phyloP scores from a whole-genome alignment of 1,140 invertebrate genomes.

The Microplitis demolitor region DNA sequence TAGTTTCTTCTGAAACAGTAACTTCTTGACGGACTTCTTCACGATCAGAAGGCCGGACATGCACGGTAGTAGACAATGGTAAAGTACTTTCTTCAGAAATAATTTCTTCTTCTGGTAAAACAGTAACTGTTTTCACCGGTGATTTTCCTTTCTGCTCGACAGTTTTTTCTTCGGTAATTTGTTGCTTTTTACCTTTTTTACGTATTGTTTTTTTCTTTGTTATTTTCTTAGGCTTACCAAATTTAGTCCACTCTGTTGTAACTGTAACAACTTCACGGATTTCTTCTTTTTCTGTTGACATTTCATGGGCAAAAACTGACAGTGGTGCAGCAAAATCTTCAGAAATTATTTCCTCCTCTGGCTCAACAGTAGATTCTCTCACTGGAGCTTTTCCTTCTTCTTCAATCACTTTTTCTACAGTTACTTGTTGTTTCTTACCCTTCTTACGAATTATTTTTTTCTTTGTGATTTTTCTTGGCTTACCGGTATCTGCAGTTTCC shows the following conservation, averaged over 20 bases:
- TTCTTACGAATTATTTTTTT: slow-evolving; percentile 25
- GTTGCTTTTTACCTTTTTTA: slow-evolving; percentile 49
- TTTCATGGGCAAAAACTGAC: background rate
- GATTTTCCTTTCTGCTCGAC: slow-evolving; percentile 58
- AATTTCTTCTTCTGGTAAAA: slow-evolving; percentile 22
- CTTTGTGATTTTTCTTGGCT: slow-evolving; percentile 26
- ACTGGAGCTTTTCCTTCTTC: slow-evolving; percentile 20
- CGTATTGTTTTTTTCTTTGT: slow-evolving; percentile 43
- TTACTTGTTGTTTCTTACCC: slow-evolving; percentile 26
- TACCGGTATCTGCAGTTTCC: slow-evolving; percentile 23
- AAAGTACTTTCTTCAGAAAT: slow-evolving; percentile 26
- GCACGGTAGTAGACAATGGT: slow-evolving; percentile 20
- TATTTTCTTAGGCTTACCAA: slow-evolving; percentile 30
- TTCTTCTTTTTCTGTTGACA: slow-evolving; percentile 10
- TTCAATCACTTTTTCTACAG: slow-evolving; percentile 31
- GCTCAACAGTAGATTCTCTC: background rate
- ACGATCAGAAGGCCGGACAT: slow-evolving; percentile 15
- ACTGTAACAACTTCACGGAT: slow-evolving; percentile 30
- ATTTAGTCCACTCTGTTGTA: slow-evolving; percentile 29
- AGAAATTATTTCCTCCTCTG: slow-evolving; percentile 17
- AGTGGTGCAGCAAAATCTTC: slow-evolving; percentile 2
- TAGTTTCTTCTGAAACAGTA: slow-evolving; percentile 39
- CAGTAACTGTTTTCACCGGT: slow-evolving; percentile 20
- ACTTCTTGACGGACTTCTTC: slow-evolving; percentile 54
- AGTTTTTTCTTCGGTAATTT: slow-evolving; percentile 60